Evolutionary conservation across 2,113 vertebrate species (phyloP), one percentile per base, ranked within the genome.

Genomic region (Erpornis zantholeuca): DNA sequence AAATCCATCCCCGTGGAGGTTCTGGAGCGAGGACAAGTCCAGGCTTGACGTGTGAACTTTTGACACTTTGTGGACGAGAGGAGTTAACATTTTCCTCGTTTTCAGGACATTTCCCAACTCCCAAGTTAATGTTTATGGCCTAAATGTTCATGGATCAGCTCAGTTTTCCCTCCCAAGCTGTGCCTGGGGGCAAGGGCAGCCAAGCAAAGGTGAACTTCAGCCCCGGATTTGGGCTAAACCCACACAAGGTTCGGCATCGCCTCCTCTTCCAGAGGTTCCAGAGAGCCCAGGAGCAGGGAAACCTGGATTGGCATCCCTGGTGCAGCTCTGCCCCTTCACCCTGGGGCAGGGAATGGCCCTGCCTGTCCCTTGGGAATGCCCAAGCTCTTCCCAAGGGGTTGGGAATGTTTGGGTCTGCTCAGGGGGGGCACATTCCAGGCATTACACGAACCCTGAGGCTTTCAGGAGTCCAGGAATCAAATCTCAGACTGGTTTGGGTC

Each of bases 371-470:
- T 22, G 63, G 29, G 57, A 65, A 73, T 18, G 29, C 29, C 42
- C n/a, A 29, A 1, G 8, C 56, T 19, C 52, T 45, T 33, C 94
- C 82, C 92, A 33, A 20, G 21, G 69, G 65, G 49, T 29, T 25
- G 75, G 28, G 28, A 27, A 59, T 2, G 22, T 8, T 14, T n/a
- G 65, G 76, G 13, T 45, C 3, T 2, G 35, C 61, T 36, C 64
- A 20, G 12, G 28, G 25, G 60, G 35, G 31, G 25, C 33, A 6
- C 2, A 0, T 10, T 5, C 5, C 0, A 4, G 0, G 45, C 49
- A 16, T 8, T 15, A 5, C 23, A 29, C 9, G 0, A 3, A 5
- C 6, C 1, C 23, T 12, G 19, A 0, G 7, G 29, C 47, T 57
- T 28, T 2, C 12, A 61, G 52, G 57, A 7, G 40, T 3, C n/a